Evolutionary conservation across 2,888 invertebrate species (phyloP).

Genomic region (Proisotoma minuta): DNA sequence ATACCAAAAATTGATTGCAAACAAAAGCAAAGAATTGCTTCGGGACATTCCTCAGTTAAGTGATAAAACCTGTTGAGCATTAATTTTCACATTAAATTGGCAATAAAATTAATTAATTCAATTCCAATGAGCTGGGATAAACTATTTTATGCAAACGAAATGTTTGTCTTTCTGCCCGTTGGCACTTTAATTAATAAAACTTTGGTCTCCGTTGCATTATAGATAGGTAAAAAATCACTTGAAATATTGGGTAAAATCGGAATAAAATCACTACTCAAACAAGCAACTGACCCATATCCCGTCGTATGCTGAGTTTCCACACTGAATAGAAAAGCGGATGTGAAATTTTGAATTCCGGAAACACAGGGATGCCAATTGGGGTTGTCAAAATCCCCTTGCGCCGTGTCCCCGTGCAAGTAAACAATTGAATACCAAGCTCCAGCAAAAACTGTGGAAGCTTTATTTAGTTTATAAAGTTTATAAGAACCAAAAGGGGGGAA

Average conservation of each 20-base stretch:
- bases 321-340: slow-evolving; percentile 55
- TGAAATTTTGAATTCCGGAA: slow-evolving; percentile 53
- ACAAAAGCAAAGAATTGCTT: slow-evolving; percentile 38
- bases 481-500: not conserved
- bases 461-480: not conserved
- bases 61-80: too few species aligned
- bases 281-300: too few species aligned
- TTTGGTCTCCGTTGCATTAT: too few species aligned
- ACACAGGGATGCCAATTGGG: slow-evolving; percentile 53
- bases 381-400: slow-evolving; percentile 21
- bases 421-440: slow-evolving; percentile 87
- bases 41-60: slow-evolving; percentile 35
- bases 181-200: too few species aligned
- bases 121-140: too few species aligned
- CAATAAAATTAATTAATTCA: too few species aligned
- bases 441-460: slow-evolving; percentile 59
- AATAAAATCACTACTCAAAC: too few species aligned
- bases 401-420: slow-evolving; percentile 79
- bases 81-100: too few species aligned
- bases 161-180: too few species aligned
- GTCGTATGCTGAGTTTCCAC: slow-evolving; percentile 53
- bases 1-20: slow-evolving; percentile 23
- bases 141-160: too few species aligned
- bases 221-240: too few species aligned
- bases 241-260: too few species aligned